These are phyloP conservation scores for Bagarius yarrelli DNA, from an alignment of 2,113 vertebrate species.

Conservation along the genomic window DNA sequence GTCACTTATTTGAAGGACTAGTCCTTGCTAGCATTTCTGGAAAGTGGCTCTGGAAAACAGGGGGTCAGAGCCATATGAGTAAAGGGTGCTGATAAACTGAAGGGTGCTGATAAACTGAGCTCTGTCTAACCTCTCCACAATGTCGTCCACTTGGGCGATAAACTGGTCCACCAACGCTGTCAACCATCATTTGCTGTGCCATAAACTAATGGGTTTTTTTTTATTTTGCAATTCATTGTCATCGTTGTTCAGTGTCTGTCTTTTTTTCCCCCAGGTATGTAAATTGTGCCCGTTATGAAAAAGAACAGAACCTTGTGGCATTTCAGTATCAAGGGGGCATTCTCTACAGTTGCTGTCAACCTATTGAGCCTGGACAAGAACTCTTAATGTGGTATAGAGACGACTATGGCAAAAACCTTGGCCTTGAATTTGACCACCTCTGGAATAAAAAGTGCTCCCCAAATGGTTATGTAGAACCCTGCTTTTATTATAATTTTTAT, in stretches of 20 bases:
- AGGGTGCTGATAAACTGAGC: no score
- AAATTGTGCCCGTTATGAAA: slow-evolving; percentile 1
- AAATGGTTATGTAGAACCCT: neutral
- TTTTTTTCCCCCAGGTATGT: neutral
- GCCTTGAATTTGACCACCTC: neutral
- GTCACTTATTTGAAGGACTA: no score
- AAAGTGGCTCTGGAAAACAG: no score
- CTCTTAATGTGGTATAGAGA: slow-evolving; percentile 12
- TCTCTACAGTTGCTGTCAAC: neutral
- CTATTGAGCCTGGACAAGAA: neutral
- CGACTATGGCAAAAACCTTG: slow-evolving; percentile 4
- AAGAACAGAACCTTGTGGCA: slow-evolving; percentile 11
- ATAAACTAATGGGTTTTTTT: neutral
- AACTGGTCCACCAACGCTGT: no score
- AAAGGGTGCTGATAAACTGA: no score
- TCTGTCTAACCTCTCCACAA: no score
- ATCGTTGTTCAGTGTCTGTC: neutral
- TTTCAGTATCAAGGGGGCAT: slow-evolving; percentile 11
- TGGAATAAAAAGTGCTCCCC: slow-evolving; percentile 11
- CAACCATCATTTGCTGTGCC: neutral
- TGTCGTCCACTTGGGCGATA: no score
- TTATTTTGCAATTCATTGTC: neutral
- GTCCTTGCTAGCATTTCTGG: no score
- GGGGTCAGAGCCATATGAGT: no score
- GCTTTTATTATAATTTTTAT: slow-evolving; percentile 4